Evolutionary conservation across 2,113 vertebrate species (phyloP).

Genomic region (Bos indicus): DNA sequence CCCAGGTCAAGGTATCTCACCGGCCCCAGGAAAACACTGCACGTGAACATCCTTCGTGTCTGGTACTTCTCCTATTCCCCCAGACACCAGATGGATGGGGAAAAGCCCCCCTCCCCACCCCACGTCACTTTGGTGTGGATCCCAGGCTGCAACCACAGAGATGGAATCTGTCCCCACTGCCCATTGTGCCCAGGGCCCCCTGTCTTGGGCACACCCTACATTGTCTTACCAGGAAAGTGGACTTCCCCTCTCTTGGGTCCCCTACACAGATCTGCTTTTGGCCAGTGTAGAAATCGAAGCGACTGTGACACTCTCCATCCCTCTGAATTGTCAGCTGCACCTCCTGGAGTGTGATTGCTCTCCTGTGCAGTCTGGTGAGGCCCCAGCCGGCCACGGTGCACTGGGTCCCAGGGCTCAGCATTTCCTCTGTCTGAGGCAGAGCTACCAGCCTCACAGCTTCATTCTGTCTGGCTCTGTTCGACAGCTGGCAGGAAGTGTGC

Average conservation of each 20-base stretch:
- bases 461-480: fast-evolving
- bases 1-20: background rate
- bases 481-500: conserved; percentile 30
- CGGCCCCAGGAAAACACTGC: background rate
- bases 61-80: background rate
- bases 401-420: background rate
- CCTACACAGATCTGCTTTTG: conserved; percentile 54
- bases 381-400: conserved; percentile 50
- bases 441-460: background rate
- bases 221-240: conserved; percentile 25
- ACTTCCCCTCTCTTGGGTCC: background rate
- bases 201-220: background rate
- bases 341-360: background rate
- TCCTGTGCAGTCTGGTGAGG: fast-evolving
- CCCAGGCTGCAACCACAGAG: background rate
- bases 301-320: fast-evolving
- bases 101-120: background rate
- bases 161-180: background rate
- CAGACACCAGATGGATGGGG: background rate
- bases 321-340: conserved; percentile 3
- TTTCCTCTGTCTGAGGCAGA: background rate
- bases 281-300: fast-evolving
- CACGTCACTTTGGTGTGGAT: background rate
- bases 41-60: background rate
- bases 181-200: too few species aligned